phyloP scores from a whole-genome alignment of 2,797 vertebrate genomes.

The Chrosomus eos region DNA sequence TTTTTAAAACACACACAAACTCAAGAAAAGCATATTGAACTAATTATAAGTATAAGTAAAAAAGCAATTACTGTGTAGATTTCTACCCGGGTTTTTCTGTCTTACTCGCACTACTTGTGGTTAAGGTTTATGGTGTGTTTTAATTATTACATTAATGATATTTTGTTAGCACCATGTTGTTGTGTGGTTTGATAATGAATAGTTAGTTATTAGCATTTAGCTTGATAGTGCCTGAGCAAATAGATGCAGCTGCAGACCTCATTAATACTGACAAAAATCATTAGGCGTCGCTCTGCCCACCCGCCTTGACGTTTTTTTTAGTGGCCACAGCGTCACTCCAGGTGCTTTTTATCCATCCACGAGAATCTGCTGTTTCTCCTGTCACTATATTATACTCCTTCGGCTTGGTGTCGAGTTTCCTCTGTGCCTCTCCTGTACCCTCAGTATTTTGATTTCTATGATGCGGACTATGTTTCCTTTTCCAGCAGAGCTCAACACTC shows the following conservation, averaged over 20 bases:
- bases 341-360: conserved; percentile 17
- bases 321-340: conserved; percentile 12
- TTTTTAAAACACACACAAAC: conserved; percentile 36
- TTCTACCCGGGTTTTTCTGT: conserved; percentile 34
- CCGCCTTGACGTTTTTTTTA: conserved; percentile 30
- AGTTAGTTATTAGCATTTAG: not conserved
- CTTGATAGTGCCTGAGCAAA: conserved; percentile 3
- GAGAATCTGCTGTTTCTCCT: conserved; percentile 23
- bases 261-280: conserved; percentile 13
- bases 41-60: conserved; percentile 53
- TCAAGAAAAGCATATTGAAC: conserved; percentile 38
- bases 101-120: conserved; percentile 37
- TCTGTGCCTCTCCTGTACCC: conserved; percentile 19
- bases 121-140: conserved; percentile 16
- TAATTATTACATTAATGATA: conserved; percentile 9
- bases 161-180: conserved; percentile 24
- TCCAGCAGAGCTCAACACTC: conserved; percentile 12
- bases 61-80: conserved; percentile 7
- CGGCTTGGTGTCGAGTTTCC: conserved; percentile 19
- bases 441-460: conserved; percentile 17
- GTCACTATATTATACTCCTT: conserved; percentile 19
- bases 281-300: conserved; percentile 13
- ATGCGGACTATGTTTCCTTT: not conserved
- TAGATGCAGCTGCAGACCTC: not conserved
- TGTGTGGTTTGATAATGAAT: not conserved